Percentiles rank a stretch among this genome's conserved stretches.
Evolutionary conservation across 2,888 invertebrate genomes (phyloP).

Genomic region (Amphipoea oculea): DNA sequence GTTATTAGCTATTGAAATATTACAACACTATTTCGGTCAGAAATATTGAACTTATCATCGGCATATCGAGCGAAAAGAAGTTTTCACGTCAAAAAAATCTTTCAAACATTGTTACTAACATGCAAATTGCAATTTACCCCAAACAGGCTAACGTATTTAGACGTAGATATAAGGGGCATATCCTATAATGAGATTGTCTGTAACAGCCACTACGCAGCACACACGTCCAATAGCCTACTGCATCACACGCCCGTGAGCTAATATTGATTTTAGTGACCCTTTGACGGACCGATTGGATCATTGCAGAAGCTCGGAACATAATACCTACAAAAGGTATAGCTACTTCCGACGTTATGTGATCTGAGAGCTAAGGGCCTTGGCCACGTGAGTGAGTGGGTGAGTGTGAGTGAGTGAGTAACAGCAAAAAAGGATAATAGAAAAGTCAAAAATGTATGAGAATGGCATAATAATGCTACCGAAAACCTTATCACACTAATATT

Average conservation of each 20-base stretch:
- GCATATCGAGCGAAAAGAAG: background rate
- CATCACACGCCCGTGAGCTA: background rate
- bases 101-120: background rate
- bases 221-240: background rate
- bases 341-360: background rate
- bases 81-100: background rate
- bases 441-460: too few species aligned
- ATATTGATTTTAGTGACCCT: conserved; percentile 18
- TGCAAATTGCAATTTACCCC: background rate
- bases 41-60: too few species aligned
- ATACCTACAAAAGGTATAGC: background rate
- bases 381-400: too few species aligned
- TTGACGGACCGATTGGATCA: conserved; percentile 3
- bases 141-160: background rate
- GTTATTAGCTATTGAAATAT: too few species aligned
- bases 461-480: too few species aligned
- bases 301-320: background rate
- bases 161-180: background rate
- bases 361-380: too few species aligned
- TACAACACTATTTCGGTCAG: background rate
- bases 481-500: too few species aligned
- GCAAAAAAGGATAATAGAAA: too few species aligned
- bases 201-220: background rate
- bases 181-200: background rate
- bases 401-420: too few species aligned